A percentile compares a stretch with the other conserved stretches of the same genome.
phyloP scores from a whole-genome alignment of 2,888 invertebrate genomes.

The Conomelus anceps region DNA sequence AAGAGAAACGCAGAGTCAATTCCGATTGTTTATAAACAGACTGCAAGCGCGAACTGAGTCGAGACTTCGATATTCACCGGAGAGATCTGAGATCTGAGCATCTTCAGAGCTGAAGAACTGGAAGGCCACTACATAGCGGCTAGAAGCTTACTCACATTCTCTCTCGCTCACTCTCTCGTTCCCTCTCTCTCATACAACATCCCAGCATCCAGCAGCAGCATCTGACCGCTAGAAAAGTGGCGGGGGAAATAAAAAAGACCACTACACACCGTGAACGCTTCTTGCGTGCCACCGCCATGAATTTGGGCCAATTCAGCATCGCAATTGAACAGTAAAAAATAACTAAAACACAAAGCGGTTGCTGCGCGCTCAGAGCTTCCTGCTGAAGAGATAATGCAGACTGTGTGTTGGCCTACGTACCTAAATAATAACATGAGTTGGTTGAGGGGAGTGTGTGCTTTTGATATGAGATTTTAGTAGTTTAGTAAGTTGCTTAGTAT shows the following conservation, averaged over 20 bases:
- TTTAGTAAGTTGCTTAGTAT: no score
- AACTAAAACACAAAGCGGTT: neutral
- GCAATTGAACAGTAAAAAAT: neutral
- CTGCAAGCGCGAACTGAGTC: neutral
- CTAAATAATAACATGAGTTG: no score
- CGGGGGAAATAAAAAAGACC: neutral
- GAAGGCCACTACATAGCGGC: neutral
- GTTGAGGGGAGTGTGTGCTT: no score
- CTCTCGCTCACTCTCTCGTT: conserved; percentile 15
- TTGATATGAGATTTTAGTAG: no score
- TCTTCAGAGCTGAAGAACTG: neutral
- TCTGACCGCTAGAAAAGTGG: neutral
- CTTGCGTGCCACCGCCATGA: neutral
- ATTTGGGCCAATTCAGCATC: neutral
- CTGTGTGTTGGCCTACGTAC: no score
- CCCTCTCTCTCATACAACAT: conserved; percentile 18
- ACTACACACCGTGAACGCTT: neutral
- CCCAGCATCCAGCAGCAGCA: conserved; percentile 13
- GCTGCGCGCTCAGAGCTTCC: neutral
- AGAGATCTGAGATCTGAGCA: neutral
- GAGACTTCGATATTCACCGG: no score
- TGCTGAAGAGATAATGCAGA: neutral
- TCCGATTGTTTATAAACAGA: neutral
- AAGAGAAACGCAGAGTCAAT: neutral
- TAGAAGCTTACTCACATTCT: neutral